Conservation (phyloP, 2,797 vertebrate genomes). For the Malurus leucopterus region DNA sequence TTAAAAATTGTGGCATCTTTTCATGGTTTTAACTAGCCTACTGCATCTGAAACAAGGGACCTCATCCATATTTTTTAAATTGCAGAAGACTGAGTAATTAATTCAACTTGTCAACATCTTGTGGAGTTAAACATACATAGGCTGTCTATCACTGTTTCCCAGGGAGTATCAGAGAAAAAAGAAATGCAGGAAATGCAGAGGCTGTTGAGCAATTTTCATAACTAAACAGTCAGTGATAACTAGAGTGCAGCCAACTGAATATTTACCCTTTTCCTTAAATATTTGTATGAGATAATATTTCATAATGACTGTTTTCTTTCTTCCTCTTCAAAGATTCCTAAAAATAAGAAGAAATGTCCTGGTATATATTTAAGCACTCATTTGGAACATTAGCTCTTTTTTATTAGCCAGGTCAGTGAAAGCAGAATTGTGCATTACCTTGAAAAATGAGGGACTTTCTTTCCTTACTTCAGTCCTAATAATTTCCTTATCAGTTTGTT, state of each 20-base stretch:
- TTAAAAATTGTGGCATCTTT: not conserved
- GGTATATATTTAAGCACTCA: not conserved
- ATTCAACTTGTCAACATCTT: not conserved
- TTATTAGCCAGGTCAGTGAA: not conserved
- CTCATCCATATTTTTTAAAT: not conserved
- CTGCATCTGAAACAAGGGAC: not conserved
- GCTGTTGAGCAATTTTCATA: not conserved
- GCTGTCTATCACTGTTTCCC: not conserved
- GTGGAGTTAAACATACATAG: not conserved
- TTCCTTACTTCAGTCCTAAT: not conserved
- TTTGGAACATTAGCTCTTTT: not conserved
- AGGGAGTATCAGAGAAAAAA: not conserved
- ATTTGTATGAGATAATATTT: not conserved
- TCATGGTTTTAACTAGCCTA: not conserved
- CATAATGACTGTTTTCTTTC: not conserved
- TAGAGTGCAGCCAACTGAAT: not conserved
- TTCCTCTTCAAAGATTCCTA: not conserved
- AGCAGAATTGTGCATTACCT: not conserved
- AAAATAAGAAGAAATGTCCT: not conserved
- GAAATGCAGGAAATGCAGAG: not conserved
- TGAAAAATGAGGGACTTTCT: not conserved
- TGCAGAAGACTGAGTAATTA: not conserved
- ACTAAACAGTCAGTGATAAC: not conserved
- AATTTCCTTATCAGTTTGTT: not conserved
- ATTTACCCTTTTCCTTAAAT: not conserved